Conservation (phyloP, 2,797 vertebrate species). For the Tokudaia muenninki region DNA sequence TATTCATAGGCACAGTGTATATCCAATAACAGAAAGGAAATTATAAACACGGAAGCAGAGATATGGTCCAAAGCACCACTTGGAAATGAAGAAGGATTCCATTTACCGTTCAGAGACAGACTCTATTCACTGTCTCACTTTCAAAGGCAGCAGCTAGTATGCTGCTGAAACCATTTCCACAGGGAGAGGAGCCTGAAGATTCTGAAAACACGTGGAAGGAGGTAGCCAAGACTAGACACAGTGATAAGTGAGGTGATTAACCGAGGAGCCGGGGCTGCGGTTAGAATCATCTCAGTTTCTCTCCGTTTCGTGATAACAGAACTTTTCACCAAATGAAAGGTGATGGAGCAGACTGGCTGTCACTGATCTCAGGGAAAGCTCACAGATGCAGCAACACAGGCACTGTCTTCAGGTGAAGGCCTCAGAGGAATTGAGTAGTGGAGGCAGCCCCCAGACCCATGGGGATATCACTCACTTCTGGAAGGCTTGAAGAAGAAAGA, state of each 20-base stretch:
- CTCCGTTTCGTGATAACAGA: slow-evolving; percentile 74
- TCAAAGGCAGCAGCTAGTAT: neutral
- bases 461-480: slow-evolving; percentile 23
- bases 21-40: neutral
- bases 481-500: slow-evolving; percentile 44
- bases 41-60: neutral
- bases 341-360: slow-evolving; percentile 31
- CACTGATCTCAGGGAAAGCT: slow-evolving; percentile 44
- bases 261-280: neutral
- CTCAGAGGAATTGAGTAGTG: slow-evolving; percentile 14
- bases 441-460: neutral
- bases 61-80: neutral
- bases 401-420: neutral
- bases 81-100: neutral
- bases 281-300: slow-evolving; percentile 4
- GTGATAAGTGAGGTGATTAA: slow-evolving; percentile 76
- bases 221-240: slow-evolving; percentile 53
- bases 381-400: neutral
- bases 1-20: neutral
- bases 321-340: slow-evolving; percentile 62
- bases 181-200: neutral
- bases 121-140: neutral
- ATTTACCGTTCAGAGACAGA: neutral
- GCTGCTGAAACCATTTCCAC: slow-evolving; percentile 40
- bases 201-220: slow-evolving; percentile 21